These are phyloP conservation scores for Shinisaurus crocodilurus DNA, from an alignment of 2,113 vertebrate genomes.

Conservation along the genomic window DNA sequence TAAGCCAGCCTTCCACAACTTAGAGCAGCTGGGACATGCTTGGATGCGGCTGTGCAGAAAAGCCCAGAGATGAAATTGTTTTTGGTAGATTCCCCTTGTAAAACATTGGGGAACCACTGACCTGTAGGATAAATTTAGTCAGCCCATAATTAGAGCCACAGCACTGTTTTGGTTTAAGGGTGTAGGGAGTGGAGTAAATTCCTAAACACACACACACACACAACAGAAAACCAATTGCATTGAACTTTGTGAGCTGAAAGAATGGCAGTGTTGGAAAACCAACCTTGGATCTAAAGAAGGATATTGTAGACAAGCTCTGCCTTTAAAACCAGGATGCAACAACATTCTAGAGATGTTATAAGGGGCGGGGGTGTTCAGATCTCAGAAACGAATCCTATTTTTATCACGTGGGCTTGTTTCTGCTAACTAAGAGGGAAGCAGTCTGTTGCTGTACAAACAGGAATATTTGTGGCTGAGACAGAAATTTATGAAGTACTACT, in stretches of 20 bases:
- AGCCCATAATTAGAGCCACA: neutral
- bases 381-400: neutral
- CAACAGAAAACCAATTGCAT: fast-evolving
- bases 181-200: neutral
- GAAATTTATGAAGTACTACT: neutral
- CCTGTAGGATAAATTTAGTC: neutral
- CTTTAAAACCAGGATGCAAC: conserved; percentile 12
- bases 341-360: neutral
- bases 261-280: neutral
- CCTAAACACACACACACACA: neutral
- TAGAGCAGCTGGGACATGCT: neutral
- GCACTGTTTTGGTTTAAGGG: neutral
- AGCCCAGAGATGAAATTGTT: neutral
- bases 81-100: neutral
- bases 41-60: neutral
- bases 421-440: neutral
- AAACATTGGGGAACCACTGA: neutral
- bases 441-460: neutral
- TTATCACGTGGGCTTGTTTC: neutral
- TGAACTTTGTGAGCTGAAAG: fast-evolving
- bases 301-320: neutral
- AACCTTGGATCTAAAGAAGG: conserved; percentile 1
- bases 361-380: neutral
- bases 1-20: no score
- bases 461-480: neutral